These are phyloP conservation scores for Lasius platythorax DNA, from an alignment of 2,888 invertebrate genomes.

Conservation along the genomic window DNA sequence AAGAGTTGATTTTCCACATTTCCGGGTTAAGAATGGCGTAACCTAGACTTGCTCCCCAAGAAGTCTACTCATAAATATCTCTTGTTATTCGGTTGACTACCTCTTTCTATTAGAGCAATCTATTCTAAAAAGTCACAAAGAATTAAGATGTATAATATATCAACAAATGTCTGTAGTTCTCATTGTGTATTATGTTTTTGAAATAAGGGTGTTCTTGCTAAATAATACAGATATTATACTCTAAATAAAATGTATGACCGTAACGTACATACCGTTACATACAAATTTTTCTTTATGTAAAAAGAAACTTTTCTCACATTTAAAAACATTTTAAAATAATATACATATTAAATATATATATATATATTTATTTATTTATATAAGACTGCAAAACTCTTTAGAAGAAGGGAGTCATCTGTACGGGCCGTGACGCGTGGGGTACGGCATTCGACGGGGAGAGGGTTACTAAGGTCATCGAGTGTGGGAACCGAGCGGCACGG, in stretches of 20 bases:
- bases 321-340: neutral
- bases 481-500: constrained; percentile 80
- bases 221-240: neutral
- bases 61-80: neutral
- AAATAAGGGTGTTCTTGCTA: neutral
- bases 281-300: neutral
- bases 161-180: neutral
- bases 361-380: neutral
- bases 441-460: constrained; percentile 66
- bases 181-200: neutral
- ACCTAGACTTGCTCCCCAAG: neutral
- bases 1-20: neutral
- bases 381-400: neutral
- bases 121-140: neutral
- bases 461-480: constrained; percentile 81
- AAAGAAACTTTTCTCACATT: neutral
- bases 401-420: constrained; percentile 56
- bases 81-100: neutral
- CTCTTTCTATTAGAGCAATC: neutral
- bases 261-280: neutral
- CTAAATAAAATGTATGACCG: neutral
- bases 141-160: neutral
- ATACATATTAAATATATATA: neutral
- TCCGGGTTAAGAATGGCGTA: neutral
- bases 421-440: constrained; percentile 55